These are phyloP conservation scores for Tyria jacobaeae DNA, from an alignment of 2,888 invertebrate species.

Conservation along the genomic window DNA sequence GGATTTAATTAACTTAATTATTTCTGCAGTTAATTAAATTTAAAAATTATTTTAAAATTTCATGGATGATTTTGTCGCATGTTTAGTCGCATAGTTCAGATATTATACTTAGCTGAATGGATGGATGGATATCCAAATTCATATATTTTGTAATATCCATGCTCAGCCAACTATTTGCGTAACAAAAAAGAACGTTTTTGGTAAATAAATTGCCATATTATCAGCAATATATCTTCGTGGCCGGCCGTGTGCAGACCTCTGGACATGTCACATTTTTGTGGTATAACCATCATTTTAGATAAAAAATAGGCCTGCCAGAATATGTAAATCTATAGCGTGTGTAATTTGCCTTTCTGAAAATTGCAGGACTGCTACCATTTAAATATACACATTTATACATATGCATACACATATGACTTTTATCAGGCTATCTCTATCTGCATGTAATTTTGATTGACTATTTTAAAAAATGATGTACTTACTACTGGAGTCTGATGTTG, in stretches of 20 bases:
- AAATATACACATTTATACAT: no score
- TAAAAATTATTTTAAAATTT: no score
- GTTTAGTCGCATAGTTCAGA: no score
- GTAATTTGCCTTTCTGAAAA: neutral
- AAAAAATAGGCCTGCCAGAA: constrained; percentile 29
- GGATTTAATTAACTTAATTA: neutral
- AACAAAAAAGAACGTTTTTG: constrained; percentile 39
- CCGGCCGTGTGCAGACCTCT: constrained; percentile 26
- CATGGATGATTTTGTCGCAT: no score
- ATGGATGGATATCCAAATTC: no score
- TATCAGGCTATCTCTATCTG: no score
- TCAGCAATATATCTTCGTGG: constrained; percentile 58
- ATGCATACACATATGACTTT: no score
- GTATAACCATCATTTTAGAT: constrained; percentile 32
- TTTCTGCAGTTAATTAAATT: no score
- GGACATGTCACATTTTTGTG: constrained; percentile 26
- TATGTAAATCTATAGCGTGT: constrained; percentile 6
- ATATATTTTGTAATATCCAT: constrained; percentile 27
- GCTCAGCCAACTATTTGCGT: neutral
- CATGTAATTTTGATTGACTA: neutral
- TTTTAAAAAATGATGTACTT: constrained; percentile 61
- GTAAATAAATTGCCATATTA: constrained; percentile 64
- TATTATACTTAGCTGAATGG: no score
- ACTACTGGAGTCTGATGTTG: constrained; percentile 87
- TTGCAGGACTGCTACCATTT: neutral